Conservation (phyloP, 2,888 invertebrate genomes). For the Callinectes sapidus region DNA sequence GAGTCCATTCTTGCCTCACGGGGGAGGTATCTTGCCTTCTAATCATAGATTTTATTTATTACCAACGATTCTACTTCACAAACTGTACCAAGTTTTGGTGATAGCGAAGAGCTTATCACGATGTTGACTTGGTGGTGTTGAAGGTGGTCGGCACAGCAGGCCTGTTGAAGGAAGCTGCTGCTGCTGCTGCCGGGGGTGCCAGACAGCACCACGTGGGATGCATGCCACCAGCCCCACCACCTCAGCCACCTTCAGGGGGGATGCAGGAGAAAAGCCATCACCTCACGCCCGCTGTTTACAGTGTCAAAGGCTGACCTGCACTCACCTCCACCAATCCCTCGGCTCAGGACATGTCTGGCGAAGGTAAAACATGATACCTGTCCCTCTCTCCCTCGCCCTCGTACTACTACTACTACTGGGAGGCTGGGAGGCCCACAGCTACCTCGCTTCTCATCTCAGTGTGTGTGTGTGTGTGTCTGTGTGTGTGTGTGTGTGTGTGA, state of each 20-base stretch:
- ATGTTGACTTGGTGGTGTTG: neutral
- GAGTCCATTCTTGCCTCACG: conserved; percentile 62
- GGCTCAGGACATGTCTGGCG: neutral
- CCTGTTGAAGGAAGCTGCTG: conserved; percentile 25
- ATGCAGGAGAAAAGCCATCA: conserved; percentile 26
- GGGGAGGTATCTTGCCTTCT: conserved; percentile 58
- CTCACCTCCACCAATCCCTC: neutral
- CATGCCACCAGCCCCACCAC: conserved; percentile 50
- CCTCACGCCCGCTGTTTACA: conserved; percentile 36
- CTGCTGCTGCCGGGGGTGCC: conserved; percentile 13
- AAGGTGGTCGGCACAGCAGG: neutral
- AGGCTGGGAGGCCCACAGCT: neutral
- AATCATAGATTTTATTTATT: conserved; percentile 29
- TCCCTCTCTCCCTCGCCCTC: neutral
- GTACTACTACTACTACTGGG: too few species aligned
- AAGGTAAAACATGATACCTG: neutral
- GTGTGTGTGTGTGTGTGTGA: neutral
- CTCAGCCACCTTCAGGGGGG: conserved; percentile 50
- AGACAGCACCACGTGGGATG: conserved; percentile 61
- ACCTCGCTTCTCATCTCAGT: too few species aligned
- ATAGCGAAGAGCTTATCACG: neutral
- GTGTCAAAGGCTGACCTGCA: conserved; percentile 17
- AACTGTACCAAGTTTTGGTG: neutral
- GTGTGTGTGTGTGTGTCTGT: too few species aligned
- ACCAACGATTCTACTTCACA: neutral